Evolutionary conservation across 2,888 invertebrate genomes (phyloP), one percentile per base, ranked within the genome.

Genomic region (Hydriomena furcata): DNA sequence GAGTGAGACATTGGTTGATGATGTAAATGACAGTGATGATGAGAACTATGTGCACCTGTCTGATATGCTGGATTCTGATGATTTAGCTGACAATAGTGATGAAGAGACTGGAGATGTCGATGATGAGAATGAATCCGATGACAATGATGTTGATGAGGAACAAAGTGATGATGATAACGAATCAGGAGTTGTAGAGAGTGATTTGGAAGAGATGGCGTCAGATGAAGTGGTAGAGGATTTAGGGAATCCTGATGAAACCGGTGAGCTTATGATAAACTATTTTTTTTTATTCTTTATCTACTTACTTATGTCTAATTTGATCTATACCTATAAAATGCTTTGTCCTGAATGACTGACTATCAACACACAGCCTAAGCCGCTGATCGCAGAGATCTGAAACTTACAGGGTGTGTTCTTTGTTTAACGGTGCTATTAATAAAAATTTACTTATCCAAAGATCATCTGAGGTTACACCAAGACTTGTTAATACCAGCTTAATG

Each of bases 31-130:
- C 12, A 82, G 82, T 62, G 86, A 84, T 71, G 83, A 84, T 64
- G 77, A 84, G 0, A 83, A 81, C 53, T 83, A 83, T 52, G 55
- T 73, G 6, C 84, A 87, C 68, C 53, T 90, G 25, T 89, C 88
- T 31, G 91, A 79, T 50, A 84, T 81, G 76, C 55, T 78, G 11
- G 82, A 77, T 71, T 80, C 81, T 50, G 85, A 85, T 69, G 84
- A 84, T 68, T 60, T 79, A 21, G 79, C 65, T 36, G 72, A 75
- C 12, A 65, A 69, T 1, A 76, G 72, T 62, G 75, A 71, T 34
- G 60, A 59, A 4, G 50, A 50, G 42, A 52, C 46, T 38, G 55
- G 60, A 21, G 56, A 42, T 56, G 62, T 60, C 44, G 58, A 60
- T 43, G 17, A 17, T 17, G 17, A 17, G 4, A 2, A 44, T 45